These are phyloP conservation scores for Morelia viridis DNA, from an alignment of 2,797 vertebrate genomes.

Conservation along the genomic window DNA sequence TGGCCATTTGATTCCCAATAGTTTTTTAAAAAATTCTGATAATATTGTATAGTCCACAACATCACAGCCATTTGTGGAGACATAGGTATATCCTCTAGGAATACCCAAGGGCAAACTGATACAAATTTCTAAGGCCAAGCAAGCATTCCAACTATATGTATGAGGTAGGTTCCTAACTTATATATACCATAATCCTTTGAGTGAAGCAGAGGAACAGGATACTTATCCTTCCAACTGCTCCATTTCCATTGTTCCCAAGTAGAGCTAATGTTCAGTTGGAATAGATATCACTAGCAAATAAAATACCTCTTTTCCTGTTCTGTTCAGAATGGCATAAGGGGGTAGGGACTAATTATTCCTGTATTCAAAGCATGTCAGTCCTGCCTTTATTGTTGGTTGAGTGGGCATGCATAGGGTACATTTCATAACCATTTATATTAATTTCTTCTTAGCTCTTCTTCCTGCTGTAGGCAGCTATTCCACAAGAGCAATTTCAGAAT, in stretches of 20 bases:
- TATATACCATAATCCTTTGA: not conserved
- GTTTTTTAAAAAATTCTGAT: too few species aligned
- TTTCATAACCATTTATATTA: not conserved
- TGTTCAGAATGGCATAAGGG: not conserved
- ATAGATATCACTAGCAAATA: not conserved
- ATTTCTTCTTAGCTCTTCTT: not conserved
- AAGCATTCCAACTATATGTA: not conserved
- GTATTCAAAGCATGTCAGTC: not conserved
- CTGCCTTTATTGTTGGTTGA: not conserved
- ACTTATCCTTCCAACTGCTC: not conserved
- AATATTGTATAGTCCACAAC: too few species aligned
- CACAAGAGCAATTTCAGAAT: not conserved
- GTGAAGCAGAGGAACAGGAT: not conserved
- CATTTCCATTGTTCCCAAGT: not conserved
- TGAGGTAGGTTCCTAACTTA: not conserved
- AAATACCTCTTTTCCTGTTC: not conserved
- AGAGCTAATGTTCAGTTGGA: not conserved
- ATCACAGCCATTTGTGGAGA: not conserved
- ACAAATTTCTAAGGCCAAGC: not conserved
- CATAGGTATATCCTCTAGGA: not conserved
- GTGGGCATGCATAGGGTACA: not conserved
- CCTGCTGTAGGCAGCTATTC: not conserved
- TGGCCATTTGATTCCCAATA: too few species aligned
- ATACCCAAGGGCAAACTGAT: not conserved
- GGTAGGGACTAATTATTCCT: not conserved